These are phyloP conservation scores for Campoplex capitator DNA, from an alignment of 2,888 invertebrate genomes.

Conservation along the genomic window DNA sequence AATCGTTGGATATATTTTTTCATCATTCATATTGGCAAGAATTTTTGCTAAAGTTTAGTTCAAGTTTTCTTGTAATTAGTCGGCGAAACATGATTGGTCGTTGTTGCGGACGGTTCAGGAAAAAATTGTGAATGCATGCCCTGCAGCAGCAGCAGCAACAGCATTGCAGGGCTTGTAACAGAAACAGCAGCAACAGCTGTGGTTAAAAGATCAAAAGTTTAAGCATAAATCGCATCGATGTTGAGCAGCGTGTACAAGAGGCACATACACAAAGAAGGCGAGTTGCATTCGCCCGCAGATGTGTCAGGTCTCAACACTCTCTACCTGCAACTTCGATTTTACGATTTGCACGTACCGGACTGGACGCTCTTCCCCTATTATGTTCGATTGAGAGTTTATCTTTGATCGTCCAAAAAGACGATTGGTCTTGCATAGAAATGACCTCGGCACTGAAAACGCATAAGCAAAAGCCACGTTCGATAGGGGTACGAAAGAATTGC, in stretches of 20 bases:
- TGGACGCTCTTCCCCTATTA: constrained; percentile 9
- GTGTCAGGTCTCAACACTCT: constrained; percentile 43
- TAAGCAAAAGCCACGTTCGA: constrained; percentile 37
- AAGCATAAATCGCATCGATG: not conserved
- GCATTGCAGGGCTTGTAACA: no score
- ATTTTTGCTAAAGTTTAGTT: not conserved
- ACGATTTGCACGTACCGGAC: constrained; percentile 20
- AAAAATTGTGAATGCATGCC: not conserved
- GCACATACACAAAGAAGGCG: not conserved
- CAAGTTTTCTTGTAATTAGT: not conserved
- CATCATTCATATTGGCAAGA: no score
- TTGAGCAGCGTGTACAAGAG: constrained; percentile 5
- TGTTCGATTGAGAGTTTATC: constrained; percentile 35
- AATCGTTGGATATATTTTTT: no score
- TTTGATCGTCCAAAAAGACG: constrained; percentile 46
- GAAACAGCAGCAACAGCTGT: not conserved
- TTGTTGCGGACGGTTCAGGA: not conserved
- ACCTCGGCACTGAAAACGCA: constrained; percentile 34
- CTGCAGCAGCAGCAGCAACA: not conserved
- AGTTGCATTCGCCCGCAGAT: constrained; percentile 38
- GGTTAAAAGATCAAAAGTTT: not conserved
- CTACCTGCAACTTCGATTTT: constrained; percentile 21
- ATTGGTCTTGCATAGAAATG: constrained; percentile 46
- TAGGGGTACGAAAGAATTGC: constrained; percentile 35
- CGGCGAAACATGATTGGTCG: not conserved